Base-by-base conservation (phyloP, 2,113 vertebrate species). In the Calyptomena viridis region DNA sequence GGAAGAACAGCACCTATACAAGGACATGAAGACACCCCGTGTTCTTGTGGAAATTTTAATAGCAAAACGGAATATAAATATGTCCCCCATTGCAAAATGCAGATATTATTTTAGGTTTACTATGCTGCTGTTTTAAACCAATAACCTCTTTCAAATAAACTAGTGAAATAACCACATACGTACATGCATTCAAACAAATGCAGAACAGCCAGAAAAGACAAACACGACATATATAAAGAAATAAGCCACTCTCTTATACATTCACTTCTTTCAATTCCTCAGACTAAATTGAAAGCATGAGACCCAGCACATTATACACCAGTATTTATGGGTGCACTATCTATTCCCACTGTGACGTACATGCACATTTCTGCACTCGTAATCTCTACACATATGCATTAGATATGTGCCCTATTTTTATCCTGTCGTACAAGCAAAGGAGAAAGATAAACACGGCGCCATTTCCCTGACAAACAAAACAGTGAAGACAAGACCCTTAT, bases 321-420 rank as follows among this genome's bases (percentile, higher is more conserved):
- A 46, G 68, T 55, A 93, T 95, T 89, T 90, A 76, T 82, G 94
- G 62, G 30, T 47, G 63, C 73, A 12, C 59, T 67, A 3, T 52
- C 88, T 66, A 6, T 50, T 66, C 39, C 64, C 33, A 8, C 66
- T 18, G 63, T 96, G 94, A 96, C 40, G 71, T 84, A 33, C 44
- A 10, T 1, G 3, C 74, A 52, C 64, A n/a, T 33, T 89, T 79
- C 56, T 27, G 58, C 39, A 44, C 74, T 79, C 8, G 2, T 60
- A 84, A 89, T 84, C 89, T 90, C 72, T 58, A 92, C 89, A 92
- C 35, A 37, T 80, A 92, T 90, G 89, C 76, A 81, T 94, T 83
- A 84, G 86, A 55, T 62, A 55, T 11, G 47, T 77, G 60, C 72
- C 86, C 89, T 92, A 94, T 95, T 94, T 96, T 94, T 92, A 89